Conservation (phyloP, 2,113 vertebrate genomes). For the Hemiprocne comata region DNA sequence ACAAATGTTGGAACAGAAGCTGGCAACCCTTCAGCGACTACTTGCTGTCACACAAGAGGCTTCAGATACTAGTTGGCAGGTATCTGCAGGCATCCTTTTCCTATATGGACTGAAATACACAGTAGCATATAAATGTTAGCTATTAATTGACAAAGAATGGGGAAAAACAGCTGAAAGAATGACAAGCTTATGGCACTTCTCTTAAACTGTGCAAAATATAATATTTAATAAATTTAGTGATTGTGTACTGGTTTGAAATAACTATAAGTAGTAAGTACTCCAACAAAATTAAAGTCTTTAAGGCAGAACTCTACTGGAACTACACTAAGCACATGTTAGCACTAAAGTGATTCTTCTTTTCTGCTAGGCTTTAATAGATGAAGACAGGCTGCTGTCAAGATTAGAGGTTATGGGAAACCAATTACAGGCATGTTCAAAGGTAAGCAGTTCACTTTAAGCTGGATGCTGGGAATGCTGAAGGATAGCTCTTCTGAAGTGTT, state of each 20-base stretch:
- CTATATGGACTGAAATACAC: background rate
- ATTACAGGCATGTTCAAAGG: constrained; percentile 95
- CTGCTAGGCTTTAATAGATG: constrained; percentile 95
- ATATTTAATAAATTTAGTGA: background rate
- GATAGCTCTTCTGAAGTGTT: background rate
- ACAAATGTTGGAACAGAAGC: constrained; percentile 99
- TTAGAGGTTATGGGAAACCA: constrained; percentile 99
- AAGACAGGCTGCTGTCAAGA: constrained; percentile 95
- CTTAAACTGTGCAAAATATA: background rate
- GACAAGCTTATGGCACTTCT: background rate
- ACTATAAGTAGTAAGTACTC: background rate
- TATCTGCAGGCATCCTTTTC: constrained; percentile 59
- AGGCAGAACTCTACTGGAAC: background rate
- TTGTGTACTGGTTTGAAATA: background rate
- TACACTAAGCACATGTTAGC: background rate
- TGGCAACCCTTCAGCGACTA: constrained; percentile 95
- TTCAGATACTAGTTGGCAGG: constrained; percentile 99
- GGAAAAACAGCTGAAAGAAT: background rate
- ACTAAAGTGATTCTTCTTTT: constrained; percentile 29
- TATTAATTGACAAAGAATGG: background rate
- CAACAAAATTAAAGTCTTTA: background rate
- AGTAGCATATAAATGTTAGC: background rate
- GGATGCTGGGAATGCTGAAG: background rate
- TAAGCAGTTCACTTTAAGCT: constrained; percentile 55
- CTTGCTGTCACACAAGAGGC: constrained; percentile 96